Evolutionary conservation across 1,140 invertebrate genomes (phyloP).

Genomic region (Leptinotarsa lineolata): DNA sequence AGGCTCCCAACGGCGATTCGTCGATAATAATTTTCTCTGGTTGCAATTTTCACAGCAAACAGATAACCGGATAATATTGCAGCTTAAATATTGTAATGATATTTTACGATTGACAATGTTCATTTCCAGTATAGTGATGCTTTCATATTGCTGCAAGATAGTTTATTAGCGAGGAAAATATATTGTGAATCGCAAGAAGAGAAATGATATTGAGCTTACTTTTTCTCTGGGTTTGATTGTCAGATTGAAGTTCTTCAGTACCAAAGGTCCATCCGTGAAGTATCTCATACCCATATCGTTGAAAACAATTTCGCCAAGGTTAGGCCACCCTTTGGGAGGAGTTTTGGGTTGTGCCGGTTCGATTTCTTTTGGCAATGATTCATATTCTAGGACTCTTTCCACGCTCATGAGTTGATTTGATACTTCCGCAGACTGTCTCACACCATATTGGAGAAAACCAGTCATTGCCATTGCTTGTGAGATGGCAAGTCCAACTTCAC

Average conservation of each 20-base stretch:
- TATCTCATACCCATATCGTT: constrained; percentile 63
- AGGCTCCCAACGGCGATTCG: too few species aligned
- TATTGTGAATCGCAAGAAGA: too few species aligned
- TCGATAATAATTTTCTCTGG: too few species aligned
- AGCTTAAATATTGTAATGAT: too few species aligned
- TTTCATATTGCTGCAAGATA: too few species aligned
- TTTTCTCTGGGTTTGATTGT: constrained; percentile 15
- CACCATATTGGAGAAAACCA: constrained; percentile 24
- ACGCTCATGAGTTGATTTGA: constrained; percentile 29
- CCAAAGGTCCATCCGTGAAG: constrained; percentile 60
- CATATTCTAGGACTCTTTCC: constrained; percentile 30
- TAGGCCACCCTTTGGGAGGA: constrained; percentile 50
- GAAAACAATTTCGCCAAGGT: constrained; percentile 58
- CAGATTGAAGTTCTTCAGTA: background rate
- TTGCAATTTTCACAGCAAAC: too few species aligned
- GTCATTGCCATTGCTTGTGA: constrained; percentile 24
- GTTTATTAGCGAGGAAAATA: too few species aligned
- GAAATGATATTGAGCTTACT: constrained; percentile 60
- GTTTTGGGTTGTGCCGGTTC: constrained; percentile 8
- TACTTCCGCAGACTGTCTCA: constrained; percentile 28
- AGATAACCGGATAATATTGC: too few species aligned
- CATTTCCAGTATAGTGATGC: too few species aligned
- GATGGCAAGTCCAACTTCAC: constrained; percentile 28
- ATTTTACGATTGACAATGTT: too few species aligned
- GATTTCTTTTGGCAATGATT: constrained; percentile 21